Conservation (phyloP, 1,140 invertebrate genomes). For the Magallana ariakensis region DNA sequence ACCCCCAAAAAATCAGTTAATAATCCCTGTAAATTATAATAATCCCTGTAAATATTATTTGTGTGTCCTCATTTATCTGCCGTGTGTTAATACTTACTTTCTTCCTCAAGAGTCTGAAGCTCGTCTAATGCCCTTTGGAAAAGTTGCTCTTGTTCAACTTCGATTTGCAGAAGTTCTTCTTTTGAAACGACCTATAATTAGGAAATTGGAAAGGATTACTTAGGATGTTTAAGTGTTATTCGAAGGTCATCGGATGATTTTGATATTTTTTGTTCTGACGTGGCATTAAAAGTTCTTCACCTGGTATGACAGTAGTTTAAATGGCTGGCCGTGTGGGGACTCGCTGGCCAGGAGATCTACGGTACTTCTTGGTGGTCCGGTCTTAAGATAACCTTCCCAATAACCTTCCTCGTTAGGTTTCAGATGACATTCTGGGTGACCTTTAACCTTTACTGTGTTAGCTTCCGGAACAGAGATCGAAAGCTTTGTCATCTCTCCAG, state of each 20-base stretch:
- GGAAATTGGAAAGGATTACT: background rate
- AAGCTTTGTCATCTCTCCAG: constrained; percentile 44
- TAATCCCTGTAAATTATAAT: no score
- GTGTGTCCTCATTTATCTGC: no score
- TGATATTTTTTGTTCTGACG: background rate
- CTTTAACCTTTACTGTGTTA: constrained; percentile 44
- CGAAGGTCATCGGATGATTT: background rate
- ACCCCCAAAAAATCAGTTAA: no score
- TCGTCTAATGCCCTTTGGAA: constrained; percentile 53
- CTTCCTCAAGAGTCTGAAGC: constrained; percentile 49
- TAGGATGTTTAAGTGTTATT: background rate
- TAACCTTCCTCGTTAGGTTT: constrained; percentile 48
- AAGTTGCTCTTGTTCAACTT: constrained; percentile 54
- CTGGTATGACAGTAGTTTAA: constrained; percentile 51
- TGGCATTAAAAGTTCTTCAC: constrained; percentile 20
- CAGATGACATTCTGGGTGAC: constrained; percentile 55
- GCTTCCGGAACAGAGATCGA: constrained; percentile 54
- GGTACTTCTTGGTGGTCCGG: constrained; percentile 45
- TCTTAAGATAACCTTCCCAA: constrained; percentile 54
- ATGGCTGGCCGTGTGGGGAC: constrained; percentile 38
- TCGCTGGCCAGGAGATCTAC: constrained; percentile 50
- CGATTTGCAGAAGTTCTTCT: constrained; percentile 52
- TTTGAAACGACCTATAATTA: constrained; percentile 56
- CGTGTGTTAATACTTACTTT: constrained; percentile 46
- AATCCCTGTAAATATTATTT: no score